Evolutionary conservation across 2,113 vertebrate species (phyloP).

Genomic region (Picathartes gymnocephalus): DNA sequence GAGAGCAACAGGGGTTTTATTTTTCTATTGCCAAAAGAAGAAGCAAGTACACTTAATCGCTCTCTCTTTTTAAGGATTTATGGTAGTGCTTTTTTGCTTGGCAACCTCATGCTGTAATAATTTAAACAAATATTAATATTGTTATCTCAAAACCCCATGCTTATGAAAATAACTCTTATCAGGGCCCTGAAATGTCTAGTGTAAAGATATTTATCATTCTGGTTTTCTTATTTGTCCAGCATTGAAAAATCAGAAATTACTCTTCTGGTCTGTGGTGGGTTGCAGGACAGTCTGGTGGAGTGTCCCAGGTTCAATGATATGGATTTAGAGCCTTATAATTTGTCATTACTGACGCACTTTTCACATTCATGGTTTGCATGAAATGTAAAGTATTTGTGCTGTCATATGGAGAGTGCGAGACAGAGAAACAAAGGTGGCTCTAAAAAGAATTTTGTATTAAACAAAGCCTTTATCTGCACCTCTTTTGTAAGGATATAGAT

Average conservation of each 20-base stretch:
- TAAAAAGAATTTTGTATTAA: background rate
- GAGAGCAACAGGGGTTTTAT: background rate
- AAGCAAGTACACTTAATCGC: background rate
- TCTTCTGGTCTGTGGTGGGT: background rate
- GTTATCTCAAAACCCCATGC: background rate
- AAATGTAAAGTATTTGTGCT: background rate
- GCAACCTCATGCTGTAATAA: background rate
- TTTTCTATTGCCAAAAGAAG: background rate
- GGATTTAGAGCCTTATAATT: background rate
- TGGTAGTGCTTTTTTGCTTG: background rate
- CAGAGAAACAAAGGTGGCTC: background rate
- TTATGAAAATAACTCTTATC: background rate
- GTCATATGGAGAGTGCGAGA: background rate
- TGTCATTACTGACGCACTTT: background rate
- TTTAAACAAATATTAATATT: background rate
- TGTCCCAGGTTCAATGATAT: fast-evolving
- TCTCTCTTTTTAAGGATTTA: background rate
- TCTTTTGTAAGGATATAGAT: background rate
- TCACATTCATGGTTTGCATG: background rate
- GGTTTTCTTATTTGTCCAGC: background rate
- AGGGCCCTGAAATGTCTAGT: background rate
- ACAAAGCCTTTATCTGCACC: background rate
- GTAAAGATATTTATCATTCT: background rate
- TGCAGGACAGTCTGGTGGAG: background rate
- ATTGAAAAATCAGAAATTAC: background rate